phyloP scores from a whole-genome alignment of 2,888 invertebrate species.

The Amphiduros pacificus region DNA sequence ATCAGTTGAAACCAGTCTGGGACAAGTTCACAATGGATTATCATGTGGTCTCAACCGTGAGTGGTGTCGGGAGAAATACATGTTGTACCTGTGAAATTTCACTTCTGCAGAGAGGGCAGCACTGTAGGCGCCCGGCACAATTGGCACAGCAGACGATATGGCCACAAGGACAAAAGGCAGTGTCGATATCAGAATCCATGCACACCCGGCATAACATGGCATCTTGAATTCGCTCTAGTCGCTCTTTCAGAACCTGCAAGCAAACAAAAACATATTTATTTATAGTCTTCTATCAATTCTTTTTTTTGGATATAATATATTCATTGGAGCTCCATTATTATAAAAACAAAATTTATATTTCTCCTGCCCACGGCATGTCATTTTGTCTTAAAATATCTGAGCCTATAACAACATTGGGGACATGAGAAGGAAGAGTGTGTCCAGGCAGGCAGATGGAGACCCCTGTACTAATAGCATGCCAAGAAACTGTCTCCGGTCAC shows the following conservation, averaged over 20 bases:
- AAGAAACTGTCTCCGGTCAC: too few relatives aligned
- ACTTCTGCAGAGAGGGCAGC: constrained; percentile 76
- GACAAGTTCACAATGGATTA: too few relatives aligned
- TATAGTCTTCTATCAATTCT: neutral
- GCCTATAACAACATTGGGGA: too few relatives aligned
- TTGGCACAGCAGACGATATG: constrained; percentile 80
- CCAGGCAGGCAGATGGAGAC: too few relatives aligned
- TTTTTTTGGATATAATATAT: neutral
- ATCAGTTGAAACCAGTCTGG: too few relatives aligned
- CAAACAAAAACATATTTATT: neutral
- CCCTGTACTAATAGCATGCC: too few relatives aligned
- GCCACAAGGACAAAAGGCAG: constrained; percentile 85
- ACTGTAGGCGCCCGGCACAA: constrained; percentile 75
- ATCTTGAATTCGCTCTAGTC: constrained; percentile 39
- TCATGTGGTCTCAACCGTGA: too few relatives aligned
- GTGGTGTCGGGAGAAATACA: constrained; percentile 63
- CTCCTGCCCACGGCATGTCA: too few relatives aligned
- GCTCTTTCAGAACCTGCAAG: constrained; percentile 37
- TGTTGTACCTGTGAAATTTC: constrained; percentile 72
- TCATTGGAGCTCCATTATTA: neutral
- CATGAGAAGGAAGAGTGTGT: too few relatives aligned
- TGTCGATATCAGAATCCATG: constrained; percentile 81
- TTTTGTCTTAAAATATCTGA: too few relatives aligned
- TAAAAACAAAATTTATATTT: neutral
- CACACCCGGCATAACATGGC: constrained; percentile 84